Evolutionary conservation across 2,888 invertebrate species (phyloP).

Genomic region (Heliconius charithonia): DNA sequence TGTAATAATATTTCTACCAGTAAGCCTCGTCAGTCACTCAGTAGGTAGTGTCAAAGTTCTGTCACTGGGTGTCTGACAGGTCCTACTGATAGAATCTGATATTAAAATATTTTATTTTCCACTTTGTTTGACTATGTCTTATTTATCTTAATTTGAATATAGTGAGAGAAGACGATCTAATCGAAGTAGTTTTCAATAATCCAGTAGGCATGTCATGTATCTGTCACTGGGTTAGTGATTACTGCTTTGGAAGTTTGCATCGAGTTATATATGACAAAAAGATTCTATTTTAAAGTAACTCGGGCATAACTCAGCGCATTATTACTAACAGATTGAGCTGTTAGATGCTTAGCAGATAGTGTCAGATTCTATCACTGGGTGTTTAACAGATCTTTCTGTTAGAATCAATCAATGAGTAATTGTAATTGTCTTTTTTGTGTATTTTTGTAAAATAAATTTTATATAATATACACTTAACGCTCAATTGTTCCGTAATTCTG

Average conservation of each 20-base stretch:
- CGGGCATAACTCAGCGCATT: too few relatives aligned
- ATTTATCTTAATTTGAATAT: not conserved
- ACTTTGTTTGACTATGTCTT: too few relatives aligned
- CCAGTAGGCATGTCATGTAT: conserved; percentile 33
- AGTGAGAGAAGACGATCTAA: not conserved
- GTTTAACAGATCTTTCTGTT: conserved; percentile 33
- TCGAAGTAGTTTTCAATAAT: conserved; percentile 37
- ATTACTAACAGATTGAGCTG: conserved; percentile 27
- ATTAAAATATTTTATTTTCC: not conserved
- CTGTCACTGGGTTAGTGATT: conserved; percentile 50
- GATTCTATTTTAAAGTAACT: not conserved
- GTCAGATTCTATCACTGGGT: conserved; percentile 59
- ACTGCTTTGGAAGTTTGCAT: conserved; percentile 23
- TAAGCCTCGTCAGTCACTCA: conserved; percentile 41
- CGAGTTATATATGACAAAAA: not conserved
- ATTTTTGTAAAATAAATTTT: too few relatives aligned
- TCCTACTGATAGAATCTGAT: conserved; percentile 9
- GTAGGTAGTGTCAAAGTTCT: conserved; percentile 49
- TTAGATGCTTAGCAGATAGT: conserved; percentile 48
- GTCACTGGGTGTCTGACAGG: conserved; percentile 58
- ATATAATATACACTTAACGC: too few relatives aligned
- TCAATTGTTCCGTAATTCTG: conserved; percentile 12
- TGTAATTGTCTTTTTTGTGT: not conserved
- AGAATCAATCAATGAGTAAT: not conserved
- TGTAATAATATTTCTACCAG: conserved; percentile 7